These are phyloP conservation scores for Betta splendens DNA, from an alignment of 2,797 vertebrate genomes.

Conservation along the genomic window DNA sequence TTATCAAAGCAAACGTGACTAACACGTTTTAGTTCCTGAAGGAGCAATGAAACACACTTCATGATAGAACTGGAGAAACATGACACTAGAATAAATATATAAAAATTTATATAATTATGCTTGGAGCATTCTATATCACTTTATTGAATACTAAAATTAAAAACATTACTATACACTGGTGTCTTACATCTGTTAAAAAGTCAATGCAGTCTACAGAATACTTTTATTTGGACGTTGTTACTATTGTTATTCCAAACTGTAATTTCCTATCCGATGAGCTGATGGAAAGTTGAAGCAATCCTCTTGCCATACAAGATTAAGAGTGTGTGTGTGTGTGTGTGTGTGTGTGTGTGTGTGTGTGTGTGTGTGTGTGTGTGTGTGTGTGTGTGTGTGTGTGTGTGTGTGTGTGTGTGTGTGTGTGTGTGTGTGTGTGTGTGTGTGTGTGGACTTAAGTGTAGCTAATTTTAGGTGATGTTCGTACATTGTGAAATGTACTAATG, in stretches of 20 bases:
- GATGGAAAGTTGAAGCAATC: constrained; percentile 56
- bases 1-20: constrained; percentile 43
- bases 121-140: too few species aligned
- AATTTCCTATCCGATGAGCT: constrained; percentile 44
- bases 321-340: constrained; percentile 37
- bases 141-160: too few species aligned
- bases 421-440: background rate
- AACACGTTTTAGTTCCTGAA: constrained; percentile 1
- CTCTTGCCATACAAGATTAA: constrained; percentile 28
- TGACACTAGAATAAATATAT: too few species aligned
- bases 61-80: constrained; percentile 15
- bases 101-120: too few species aligned
- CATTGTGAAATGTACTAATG: background rate
- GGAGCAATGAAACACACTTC: too few species aligned
- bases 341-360: too few species aligned
- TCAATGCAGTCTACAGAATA: background rate
- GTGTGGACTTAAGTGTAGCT: constrained; percentile 34
- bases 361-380: background rate
- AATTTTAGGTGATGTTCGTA: constrained; percentile 26
- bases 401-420: constrained; percentile 45
- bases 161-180: too few species aligned
- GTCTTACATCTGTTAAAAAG: too few species aligned
- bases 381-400: constrained; percentile 38
- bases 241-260: constrained; percentile 37
- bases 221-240: constrained; percentile 30